Base-by-base conservation (phyloP, 2,888 invertebrate species). In the Caenorhabditis angaria region DNA sequence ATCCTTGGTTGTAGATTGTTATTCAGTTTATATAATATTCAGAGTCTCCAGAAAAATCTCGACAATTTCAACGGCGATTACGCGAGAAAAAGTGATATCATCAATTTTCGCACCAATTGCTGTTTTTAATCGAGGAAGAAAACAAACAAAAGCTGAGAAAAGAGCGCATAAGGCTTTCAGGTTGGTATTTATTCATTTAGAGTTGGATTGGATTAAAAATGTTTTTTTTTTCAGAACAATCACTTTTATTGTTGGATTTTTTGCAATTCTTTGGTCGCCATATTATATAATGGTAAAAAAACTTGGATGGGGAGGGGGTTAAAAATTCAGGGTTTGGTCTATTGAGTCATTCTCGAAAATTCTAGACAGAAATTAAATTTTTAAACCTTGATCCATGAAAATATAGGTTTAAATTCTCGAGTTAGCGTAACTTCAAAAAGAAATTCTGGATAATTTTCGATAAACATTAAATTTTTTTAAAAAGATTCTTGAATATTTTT, bases 241-340 rank as follows among this genome's bases (percentile, higher is more conserved):
- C 59, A 88, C 87, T 18, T 85, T 87, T 70, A 88, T 87, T 59
- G 86, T 87, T 22, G 87, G 87, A 27, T 81, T 84, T 53, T 87
- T 87, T 70, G 87, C 86, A 14, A 80, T 87, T 50, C 76, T 88
- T 47, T 88, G 87, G 87, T 86, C 87, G 22, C 87, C 87, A 4
- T 87, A 88, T 60, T 88, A 85, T 61, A 83, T 87, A 20, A 83
- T 87, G 82, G 85, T 85, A 41, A 12, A 10, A 5, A n/a, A n/a
- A 48, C 20, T n/a, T n/a, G n/a, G 5, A 48, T 48, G 14, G 18
- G 32, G 12, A 32, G 12, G 32, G 12, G 32, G 32, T 5, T 32
- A 12, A 5, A 32, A 5, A 32, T 32, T 32, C 5, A 32, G 5
- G 5, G 5, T 12, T 32, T 32, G 32, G 12, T 8, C 32, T 32